These are phyloP conservation scores for Xenopus borealis DNA, from an alignment of 2,113 vertebrate genomes.

Conservation along the genomic window DNA sequence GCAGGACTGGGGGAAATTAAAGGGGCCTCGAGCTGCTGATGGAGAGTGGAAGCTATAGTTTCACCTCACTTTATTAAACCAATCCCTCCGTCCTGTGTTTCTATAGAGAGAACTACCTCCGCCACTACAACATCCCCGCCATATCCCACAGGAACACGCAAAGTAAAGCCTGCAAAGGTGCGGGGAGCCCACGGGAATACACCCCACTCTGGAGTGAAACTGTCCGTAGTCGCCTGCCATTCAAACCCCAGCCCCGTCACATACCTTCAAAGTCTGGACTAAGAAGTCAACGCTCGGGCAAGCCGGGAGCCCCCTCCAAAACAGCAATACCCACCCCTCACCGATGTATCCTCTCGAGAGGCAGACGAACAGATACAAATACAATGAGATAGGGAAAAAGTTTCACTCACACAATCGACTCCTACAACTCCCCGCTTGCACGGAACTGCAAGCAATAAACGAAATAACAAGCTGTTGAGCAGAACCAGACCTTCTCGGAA, in stretches of 20 bases:
- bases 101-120: no score
- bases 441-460: slow-evolving; percentile 73
- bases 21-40: no score
- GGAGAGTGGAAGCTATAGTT: neutral
- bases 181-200: no score
- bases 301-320: slow-evolving; percentile 50
- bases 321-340: slow-evolving; percentile 32
- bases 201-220: no score
- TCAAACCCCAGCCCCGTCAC: slow-evolving; percentile 58
- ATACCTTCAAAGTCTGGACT: slow-evolving; percentile 53
- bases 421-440: slow-evolving; percentile 56
- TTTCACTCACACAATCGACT: slow-evolving; percentile 49
- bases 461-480: slow-evolving; percentile 98
- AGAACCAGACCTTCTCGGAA: slow-evolving; percentile 75
- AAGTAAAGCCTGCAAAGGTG: no score
- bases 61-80: neutral
- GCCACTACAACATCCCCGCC: no score
- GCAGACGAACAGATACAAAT: slow-evolving; percentile 31
- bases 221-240: slow-evolving; percentile 58
- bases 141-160: no score
- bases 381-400: slow-evolving; percentile 6
- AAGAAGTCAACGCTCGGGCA: slow-evolving; percentile 35
- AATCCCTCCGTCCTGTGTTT: neutral
- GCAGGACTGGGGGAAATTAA: slow-evolving; percentile 34
- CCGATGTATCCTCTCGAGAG: slow-evolving; percentile 33